Evolutionary conservation across 2,888 invertebrate genomes (phyloP).

Genomic region (Eubasilissa splendida): DNA sequence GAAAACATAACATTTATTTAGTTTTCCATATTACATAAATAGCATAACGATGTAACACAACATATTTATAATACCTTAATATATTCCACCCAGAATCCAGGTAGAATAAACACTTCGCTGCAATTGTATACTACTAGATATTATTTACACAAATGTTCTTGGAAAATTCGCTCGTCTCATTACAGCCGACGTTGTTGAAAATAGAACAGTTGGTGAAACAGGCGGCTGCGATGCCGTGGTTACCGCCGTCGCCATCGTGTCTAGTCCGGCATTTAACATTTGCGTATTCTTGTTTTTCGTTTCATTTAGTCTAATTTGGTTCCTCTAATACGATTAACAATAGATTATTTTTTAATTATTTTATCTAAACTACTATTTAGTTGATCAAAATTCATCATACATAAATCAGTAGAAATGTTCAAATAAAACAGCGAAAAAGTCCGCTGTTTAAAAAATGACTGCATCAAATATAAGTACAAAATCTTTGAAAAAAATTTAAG

Average conservation of each 20-base stretch:
- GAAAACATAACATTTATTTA: no score
- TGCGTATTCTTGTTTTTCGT: neutral
- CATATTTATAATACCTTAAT: neutral
- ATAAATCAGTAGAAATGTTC: no score
- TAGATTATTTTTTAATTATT: no score
- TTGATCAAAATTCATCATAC: no score
- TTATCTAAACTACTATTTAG: no score
- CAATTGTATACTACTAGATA: neutral
- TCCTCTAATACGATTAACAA: no score
- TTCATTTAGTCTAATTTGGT: no score
- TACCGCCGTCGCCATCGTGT: slow-evolving; percentile 35
- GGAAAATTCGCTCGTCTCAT: slow-evolving; percentile 12
- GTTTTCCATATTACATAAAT: neutral
- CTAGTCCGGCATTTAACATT: slow-evolving; percentile 11
- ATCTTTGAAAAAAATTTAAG: no score
- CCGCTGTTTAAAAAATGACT: no score
- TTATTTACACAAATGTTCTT: slow-evolving; percentile 10
- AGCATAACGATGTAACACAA: neutral
- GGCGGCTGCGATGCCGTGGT: slow-evolving; percentile 2
- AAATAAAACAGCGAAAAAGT: no score
- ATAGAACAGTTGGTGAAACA: slow-evolving; percentile 21
- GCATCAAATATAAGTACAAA: no score
- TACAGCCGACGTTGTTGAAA: slow-evolving; percentile 18
- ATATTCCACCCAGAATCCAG: neutral
- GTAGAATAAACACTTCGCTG: neutral